Percentiles rank a stretch among this genome's conserved stretches.
Conservation (phyloP, 1,140 invertebrate species). For the Globodera rostochiensis region DNA sequence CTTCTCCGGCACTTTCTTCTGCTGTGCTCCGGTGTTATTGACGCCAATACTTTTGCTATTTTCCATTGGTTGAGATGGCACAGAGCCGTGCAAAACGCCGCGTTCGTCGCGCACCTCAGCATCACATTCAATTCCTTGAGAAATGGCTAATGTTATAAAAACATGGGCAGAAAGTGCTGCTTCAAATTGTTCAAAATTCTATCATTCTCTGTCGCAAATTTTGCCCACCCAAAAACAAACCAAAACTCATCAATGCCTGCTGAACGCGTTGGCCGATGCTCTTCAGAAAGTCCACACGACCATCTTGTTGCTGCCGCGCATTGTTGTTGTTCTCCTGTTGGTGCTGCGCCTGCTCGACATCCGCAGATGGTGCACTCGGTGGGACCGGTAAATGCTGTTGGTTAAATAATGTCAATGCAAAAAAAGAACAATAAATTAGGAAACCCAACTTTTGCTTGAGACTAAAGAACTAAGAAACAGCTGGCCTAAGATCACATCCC, state of each 20-base stretch:
- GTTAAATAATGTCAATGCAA: not conserved
- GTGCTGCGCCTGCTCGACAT: not conserved
- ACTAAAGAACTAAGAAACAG: no score
- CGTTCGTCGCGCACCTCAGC: slow-evolving; percentile 35
- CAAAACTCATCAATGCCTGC: slow-evolving; percentile 41
- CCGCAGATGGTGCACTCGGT: not conserved
- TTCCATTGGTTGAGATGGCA: slow-evolving; percentile 6
- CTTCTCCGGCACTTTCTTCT: not conserved
- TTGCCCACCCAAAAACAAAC: slow-evolving; percentile 19
- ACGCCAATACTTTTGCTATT: not conserved
- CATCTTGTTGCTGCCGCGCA: not conserved
- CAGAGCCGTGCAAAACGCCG: slow-evolving; percentile 21
- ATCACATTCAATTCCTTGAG: slow-evolving; percentile 46
- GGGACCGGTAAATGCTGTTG: not conserved
- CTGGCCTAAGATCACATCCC: no score
- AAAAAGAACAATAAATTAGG: no score
- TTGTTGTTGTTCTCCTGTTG: not conserved
- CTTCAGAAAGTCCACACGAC: slow-evolving; percentile 41
- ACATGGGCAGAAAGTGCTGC: not conserved
- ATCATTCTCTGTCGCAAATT: slow-evolving; percentile 2
- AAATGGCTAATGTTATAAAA: slow-evolving; percentile 17
- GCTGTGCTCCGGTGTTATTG: not conserved
- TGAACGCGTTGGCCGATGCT: slow-evolving; percentile 41
- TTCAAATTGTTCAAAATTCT: not conserved
- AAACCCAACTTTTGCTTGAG: no score